phyloP scores from a whole-genome alignment of 2,797 vertebrate genomes.

The Tamandua tetradactyla region DNA sequence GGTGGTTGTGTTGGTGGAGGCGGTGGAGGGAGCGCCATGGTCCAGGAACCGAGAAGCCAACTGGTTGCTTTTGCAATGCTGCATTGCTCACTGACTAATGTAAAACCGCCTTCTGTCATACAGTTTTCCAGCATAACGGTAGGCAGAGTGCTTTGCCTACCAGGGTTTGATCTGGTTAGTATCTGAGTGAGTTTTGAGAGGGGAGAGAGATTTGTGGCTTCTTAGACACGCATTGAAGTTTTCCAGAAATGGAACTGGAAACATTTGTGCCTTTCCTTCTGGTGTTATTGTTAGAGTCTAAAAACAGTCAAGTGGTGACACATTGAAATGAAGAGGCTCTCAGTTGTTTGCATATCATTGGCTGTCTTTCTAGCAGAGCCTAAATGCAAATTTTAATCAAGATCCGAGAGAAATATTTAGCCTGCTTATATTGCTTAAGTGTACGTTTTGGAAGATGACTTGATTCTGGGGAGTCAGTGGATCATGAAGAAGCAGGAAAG shows the following conservation, averaged over 20 bases:
- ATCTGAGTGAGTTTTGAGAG: conserved; percentile 78
- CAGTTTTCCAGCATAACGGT: not conserved
- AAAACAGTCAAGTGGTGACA: conserved; percentile 25
- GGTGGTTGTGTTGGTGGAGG: too few species aligned
- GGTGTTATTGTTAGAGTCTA: conserved; percentile 53
- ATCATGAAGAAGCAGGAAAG: not conserved
- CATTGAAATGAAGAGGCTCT: not conserved
- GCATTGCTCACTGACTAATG: not conserved
- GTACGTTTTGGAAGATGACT: not conserved
- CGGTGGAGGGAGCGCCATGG: too few species aligned
- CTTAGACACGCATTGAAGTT: conserved; percentile 62
- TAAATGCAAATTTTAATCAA: not conserved
- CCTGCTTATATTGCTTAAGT: not conserved
- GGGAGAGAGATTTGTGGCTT: conserved; percentile 69
- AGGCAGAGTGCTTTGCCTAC: conserved; percentile 22
- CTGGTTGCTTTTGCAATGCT: not conserved
- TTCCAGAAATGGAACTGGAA: conserved; percentile 76
- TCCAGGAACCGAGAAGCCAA: too few species aligned
- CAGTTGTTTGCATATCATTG: not conserved
- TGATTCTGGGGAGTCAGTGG: not conserved
- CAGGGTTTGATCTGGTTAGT: conserved; percentile 61
- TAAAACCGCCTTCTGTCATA: not conserved
- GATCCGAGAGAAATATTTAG: not conserved
- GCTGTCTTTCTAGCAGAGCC: not conserved
- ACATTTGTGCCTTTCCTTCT: conserved; percentile 45